Percentiles rank a stretch among this genome's conserved stretches.
These are phyloP conservation scores for Tenthredo scrophulariae DNA, from an alignment of 2,888 invertebrate species.

Conservation along the genomic window DNA sequence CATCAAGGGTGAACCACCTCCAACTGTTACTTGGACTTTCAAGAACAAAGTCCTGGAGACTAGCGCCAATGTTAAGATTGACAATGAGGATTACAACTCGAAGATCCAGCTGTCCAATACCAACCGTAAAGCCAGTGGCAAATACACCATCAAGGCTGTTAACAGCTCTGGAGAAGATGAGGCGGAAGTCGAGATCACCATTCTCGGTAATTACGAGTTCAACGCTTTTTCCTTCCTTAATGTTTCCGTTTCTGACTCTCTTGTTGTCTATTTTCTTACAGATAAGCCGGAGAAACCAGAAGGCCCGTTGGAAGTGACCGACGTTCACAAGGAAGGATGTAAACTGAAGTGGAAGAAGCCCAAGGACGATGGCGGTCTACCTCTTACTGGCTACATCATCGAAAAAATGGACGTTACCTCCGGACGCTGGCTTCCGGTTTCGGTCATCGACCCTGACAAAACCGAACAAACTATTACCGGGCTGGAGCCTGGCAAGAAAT, in stretches of 20 bases:
- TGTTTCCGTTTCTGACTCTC: slow-evolving; percentile 83
- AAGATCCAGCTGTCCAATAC: slow-evolving; percentile 90
- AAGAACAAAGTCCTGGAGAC: slow-evolving; percentile 85
- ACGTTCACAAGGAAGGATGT: slow-evolving; percentile 96
- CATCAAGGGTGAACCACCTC: slow-evolving; percentile 97
- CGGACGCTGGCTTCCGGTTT: slow-evolving; percentile 94
- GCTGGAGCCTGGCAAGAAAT: slow-evolving; percentile 96
- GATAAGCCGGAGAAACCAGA: slow-evolving; percentile 94
- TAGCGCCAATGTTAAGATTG: slow-evolving; percentile 86
- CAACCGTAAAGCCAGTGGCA: slow-evolving; percentile 91
- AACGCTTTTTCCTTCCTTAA: slow-evolving; percentile 59
- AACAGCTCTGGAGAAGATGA: slow-evolving; percentile 97
- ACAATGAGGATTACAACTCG: slow-evolving; percentile 95
- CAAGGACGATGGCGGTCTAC: slow-evolving; percentile 96
- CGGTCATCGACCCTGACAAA: slow-evolving; percentile 89
- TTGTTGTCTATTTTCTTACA: slow-evolving; percentile 67
- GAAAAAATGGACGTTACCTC: slow-evolving; percentile 96
- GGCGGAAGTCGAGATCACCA: slow-evolving; percentile 94
- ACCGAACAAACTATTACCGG: slow-evolving; percentile 92
- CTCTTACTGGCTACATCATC: slow-evolving; percentile 93
- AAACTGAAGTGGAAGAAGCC: slow-evolving; percentile 97
- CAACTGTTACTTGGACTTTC: slow-evolving; percentile 91
- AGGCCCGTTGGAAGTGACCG: slow-evolving; percentile 94
- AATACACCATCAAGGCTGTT: slow-evolving; percentile 94
- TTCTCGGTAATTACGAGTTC: slow-evolving; percentile 82